Base-by-base conservation (phyloP, 1,140 invertebrate species). In the Drosophila mayri region DNA sequence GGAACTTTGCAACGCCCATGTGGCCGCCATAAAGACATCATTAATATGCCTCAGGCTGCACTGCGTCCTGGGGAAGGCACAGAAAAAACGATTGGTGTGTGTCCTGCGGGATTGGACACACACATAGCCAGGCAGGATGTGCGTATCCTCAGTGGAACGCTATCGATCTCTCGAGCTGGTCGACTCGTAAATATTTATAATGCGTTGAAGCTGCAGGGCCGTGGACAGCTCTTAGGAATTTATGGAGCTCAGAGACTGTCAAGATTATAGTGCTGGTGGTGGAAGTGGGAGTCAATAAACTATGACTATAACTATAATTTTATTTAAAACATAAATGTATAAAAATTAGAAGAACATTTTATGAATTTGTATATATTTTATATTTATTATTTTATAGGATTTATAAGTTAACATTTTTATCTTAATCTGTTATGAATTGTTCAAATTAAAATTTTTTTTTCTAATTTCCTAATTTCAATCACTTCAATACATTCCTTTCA, bases 141-240 rank as follows among this genome's bases (percentile, higher is more conserved):
- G 38, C 38, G 40, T 62, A 57, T 55, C 35, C 80, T 67, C 49
- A 16, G 18, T 28, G 30, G 38, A 49, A 43, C 57, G 32, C 40
- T 10, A 14, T 40, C 30, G 14, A 32, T 22, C 70, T 54, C 52
- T 37, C 12, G 7, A 54, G 18, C 50, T 14, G 20, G 37, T 10
- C 52, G 57, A 20, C 62, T 78, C 74, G 74, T 82, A 77, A 82
- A 82, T 82, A 82, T 74, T 82, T 81, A 63, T 62, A 78, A 82
- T 62, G 61, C 67, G 54, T 78, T 54, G 47, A 59, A 61, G 62
- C 55, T 77, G 67, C 60, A 60, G 46, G 79, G n/a, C 40, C 40
- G 7, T 37, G 18, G 72, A 30, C 18, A 25, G 0, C 30, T 28
- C n/a, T 35, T 38, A 38, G 40, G 37, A 70, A 66, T 74, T 75